These are phyloP conservation scores for Basileuterus tristriatus DNA, from an alignment of 2,797 vertebrate species.

Conservation along the genomic window DNA sequence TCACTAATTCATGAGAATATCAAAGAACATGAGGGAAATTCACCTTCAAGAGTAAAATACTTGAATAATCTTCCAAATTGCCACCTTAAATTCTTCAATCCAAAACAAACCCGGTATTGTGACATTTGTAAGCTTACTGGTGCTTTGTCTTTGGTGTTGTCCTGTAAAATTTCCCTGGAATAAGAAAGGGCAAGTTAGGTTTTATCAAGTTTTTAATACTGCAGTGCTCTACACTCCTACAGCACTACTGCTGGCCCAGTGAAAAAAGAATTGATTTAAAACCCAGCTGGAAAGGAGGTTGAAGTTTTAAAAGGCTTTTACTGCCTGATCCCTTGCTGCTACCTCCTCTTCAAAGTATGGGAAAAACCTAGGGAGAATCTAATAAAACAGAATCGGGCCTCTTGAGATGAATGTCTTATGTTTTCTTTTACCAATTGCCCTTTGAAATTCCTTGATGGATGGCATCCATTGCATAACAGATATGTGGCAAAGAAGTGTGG, in stretches of 20 bases:
- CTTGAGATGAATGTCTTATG: background rate
- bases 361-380: slow-evolving; percentile 10
- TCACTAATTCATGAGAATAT: background rate
- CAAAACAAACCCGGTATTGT: background rate
- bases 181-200: background rate
- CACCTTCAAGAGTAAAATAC: background rate
- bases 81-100: background rate
- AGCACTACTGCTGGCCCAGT: background rate
- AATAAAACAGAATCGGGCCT: slow-evolving; percentile 24
- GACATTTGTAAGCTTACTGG: background rate
- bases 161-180: background rate
- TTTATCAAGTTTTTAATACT: background rate
- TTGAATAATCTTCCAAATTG: background rate
- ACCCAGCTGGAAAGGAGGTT: background rate
- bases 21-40: background rate
- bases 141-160: background rate
- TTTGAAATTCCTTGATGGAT: slow-evolving; percentile 43
- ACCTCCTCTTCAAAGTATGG: slow-evolving; percentile 32
- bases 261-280: slow-evolving; percentile 24
- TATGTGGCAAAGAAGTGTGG: background rate
- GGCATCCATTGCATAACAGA: background rate
- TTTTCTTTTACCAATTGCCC: slow-evolving; percentile 4
- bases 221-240: background rate
- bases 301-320: slow-evolving; percentile 52
- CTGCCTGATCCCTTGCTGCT: slow-evolving; percentile 34